phyloP scores from a whole-genome alignment of 2,797 vertebrate genomes.

The Acrocephalus scirpaceus region DNA sequence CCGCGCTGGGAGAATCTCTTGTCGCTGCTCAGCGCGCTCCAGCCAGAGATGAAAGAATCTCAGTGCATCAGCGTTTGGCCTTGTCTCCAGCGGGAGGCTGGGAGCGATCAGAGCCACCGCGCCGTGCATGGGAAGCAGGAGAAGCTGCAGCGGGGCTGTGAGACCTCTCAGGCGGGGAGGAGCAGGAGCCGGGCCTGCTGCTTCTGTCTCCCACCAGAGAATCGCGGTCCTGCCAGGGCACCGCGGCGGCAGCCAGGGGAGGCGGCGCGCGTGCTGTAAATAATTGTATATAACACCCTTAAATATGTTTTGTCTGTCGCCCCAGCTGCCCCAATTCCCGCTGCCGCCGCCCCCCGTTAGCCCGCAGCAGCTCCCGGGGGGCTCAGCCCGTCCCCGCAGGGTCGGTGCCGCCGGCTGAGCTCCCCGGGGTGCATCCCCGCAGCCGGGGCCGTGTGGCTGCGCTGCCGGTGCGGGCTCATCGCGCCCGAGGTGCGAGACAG shows the following conservation, averaged over 20 bases:
- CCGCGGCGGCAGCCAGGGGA: no score
- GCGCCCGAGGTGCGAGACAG: not conserved
- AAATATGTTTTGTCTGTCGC: accelerated
- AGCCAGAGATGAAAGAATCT: not conserved
- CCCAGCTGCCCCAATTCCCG: accelerated
- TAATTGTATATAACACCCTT: not conserved
- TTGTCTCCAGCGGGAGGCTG: not conserved
- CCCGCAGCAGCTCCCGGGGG: not conserved
- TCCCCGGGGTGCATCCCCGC: not conserved
- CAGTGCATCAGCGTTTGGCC: not conserved
- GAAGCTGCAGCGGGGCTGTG: not conserved
- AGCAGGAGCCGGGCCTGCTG: not conserved
- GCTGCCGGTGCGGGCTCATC: not conserved
- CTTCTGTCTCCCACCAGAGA: accelerated
- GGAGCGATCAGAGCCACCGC: not conserved
- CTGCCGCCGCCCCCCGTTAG: not conserved
- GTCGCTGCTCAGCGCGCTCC: not conserved
- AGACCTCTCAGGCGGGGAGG: not conserved
- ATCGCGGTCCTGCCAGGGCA: not conserved
- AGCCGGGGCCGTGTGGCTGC: not conserved
- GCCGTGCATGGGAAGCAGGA: not conserved
- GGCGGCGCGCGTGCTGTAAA: accelerated
- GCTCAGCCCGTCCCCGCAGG: not conserved
- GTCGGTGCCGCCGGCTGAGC: not conserved
- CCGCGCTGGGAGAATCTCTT: accelerated